phyloP scores from a whole-genome alignment of 2,113 vertebrate genomes.

The Parus major region DNA sequence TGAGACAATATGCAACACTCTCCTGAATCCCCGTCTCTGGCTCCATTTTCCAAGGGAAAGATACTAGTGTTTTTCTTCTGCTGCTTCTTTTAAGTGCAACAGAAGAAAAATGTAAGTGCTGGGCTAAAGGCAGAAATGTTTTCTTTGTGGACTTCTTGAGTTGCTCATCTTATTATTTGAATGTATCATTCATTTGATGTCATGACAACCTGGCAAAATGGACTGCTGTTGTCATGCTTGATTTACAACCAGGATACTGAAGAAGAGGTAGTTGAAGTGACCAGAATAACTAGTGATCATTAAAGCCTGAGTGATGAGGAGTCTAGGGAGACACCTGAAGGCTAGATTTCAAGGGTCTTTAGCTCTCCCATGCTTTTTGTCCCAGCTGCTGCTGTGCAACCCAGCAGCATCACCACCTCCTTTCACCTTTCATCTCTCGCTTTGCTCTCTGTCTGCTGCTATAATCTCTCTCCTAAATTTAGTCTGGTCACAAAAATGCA shows the following conservation, averaged over 20 bases:
- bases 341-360: background rate
- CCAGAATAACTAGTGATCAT: background rate
- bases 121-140: background rate
- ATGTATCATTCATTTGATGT: background rate
- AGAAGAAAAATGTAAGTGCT: background rate
- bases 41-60: background rate
- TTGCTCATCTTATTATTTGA: background rate
- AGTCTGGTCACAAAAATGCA: background rate
- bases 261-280: background rate
- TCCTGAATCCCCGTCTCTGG: background rate
- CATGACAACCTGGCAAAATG: background rate
- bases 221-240: background rate
- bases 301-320: background rate
- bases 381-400: background rate
- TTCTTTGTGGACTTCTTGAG: background rate
- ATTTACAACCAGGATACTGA: background rate
- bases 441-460: background rate
- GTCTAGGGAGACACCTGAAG: background rate
- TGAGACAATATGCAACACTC: rapidly evolving
- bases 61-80: background rate
- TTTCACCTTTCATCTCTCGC: background rate
- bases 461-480: background rate
- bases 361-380: background rate
- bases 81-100: background rate
- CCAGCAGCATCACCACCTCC: background rate